Conservation (phyloP, 2,113 vertebrate genomes). For the Orientallactaga bullata region DNA sequence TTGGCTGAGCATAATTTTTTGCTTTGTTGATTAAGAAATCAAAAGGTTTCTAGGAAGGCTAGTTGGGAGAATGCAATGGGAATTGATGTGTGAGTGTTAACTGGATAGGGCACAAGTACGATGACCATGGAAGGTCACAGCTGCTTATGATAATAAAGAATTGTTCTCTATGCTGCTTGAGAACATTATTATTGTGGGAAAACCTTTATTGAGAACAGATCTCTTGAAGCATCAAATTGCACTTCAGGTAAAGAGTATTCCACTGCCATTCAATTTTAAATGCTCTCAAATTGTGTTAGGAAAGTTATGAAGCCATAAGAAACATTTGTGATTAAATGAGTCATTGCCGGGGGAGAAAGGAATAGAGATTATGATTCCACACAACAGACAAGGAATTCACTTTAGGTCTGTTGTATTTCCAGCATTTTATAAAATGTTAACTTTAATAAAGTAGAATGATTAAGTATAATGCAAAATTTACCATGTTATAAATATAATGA, state of each 20-base stretch:
- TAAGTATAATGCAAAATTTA: slow-evolving; percentile 20
- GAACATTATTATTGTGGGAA: background rate
- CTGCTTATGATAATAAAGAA: background rate
- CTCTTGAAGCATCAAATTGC: background rate
- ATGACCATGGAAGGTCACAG: background rate
- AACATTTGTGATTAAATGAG: background rate
- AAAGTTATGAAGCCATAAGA: background rate
- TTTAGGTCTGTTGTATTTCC: slow-evolving; percentile 3
- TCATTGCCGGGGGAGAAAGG: background rate
- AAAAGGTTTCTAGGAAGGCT: background rate
- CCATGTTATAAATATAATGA: background rate
- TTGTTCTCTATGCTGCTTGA: background rate
- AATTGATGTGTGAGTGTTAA: background rate
- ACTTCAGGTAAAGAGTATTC: background rate
- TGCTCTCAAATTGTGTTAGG: background rate
- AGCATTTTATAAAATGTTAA: background rate
- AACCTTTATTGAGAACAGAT: background rate
- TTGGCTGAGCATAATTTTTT: background rate
- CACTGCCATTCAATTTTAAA: background rate
- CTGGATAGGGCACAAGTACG: background rate
- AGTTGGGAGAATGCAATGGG: background rate
- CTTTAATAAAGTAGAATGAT: slow-evolving; percentile 11
- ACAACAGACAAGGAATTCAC: background rate
- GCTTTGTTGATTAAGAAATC: slow-evolving; percentile 4
- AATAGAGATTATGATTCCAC: background rate